Evolutionary conservation across 2,797 vertebrate genomes (phyloP).

Genomic region (Neosilurus mollespiculum): DNA sequence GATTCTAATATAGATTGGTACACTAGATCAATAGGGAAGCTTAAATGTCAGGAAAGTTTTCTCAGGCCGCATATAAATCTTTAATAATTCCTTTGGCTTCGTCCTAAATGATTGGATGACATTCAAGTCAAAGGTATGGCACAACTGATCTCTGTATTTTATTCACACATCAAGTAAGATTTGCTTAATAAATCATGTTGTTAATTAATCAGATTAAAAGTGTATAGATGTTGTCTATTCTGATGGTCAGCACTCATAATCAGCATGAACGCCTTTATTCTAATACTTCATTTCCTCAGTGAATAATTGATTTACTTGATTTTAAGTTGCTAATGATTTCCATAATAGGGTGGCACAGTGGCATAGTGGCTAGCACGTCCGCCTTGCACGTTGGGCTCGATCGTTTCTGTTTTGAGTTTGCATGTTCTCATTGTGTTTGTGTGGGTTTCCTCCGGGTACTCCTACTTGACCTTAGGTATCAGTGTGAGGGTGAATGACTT

Average conservation of each 20-base stretch:
- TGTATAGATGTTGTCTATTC: not conserved
- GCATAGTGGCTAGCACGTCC: too few species aligned
- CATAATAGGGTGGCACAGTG: not conserved
- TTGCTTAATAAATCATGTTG: not conserved
- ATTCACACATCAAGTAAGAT: constrained; percentile 1
- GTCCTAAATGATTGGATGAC: not conserved
- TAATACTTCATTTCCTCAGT: not conserved
- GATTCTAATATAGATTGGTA: constrained; percentile 6
- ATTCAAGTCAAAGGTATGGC: not conserved
- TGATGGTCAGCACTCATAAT: not conserved
- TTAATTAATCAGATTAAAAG: not conserved
- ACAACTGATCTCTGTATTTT: not conserved
- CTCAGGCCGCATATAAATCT: not conserved
- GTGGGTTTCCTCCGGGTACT: too few species aligned
- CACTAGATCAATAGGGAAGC: constrained; percentile 7
- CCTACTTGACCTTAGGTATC: too few species aligned
- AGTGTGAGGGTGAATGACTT: too few species aligned
- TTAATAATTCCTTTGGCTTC: constrained; percentile 9
- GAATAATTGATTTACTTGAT: not conserved
- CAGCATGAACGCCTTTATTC: not conserved
- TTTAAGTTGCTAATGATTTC: not conserved
- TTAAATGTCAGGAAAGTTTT: constrained; percentile 28
- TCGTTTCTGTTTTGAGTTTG: too few species aligned
- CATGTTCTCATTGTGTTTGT: too few species aligned
- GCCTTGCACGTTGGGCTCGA: too few species aligned